Base-by-base conservation (phyloP, 2,888 invertebrate genomes). In the Tenodera sinensis region DNA sequence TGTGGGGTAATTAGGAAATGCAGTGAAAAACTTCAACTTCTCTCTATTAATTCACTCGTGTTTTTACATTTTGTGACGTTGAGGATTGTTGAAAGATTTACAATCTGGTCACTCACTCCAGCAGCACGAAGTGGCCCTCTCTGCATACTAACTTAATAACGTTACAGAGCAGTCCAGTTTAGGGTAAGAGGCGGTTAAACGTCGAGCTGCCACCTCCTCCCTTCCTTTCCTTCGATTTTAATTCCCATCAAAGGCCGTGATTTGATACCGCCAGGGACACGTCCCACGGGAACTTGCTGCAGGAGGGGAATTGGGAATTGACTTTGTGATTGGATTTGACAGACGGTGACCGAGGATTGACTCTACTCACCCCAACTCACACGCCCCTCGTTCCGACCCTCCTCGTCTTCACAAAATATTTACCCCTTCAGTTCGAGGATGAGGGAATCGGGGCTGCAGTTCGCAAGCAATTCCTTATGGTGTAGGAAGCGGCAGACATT, bases 321-420 rank as follows among this genome's bases (percentile, higher is more conserved):
- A 90, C 90, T 90, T 90, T 88, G 90, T 90, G 90, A 90, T 90
- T 90, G 90, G 90, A 90, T 90, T 90, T 90, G 90, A 90, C 90
- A 90, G 90, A 90, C 90, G 90, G 90, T 90, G 90, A 85, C 90
- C 90, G 90, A 90, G 90, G 88, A 89, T 90, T 90, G 90, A 90
- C 90, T 90, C 89, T 84, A 87, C 88, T 81, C 81, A 82, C 88
- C 54, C 54, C 54, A 71, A 25, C 54, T 71, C 54, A 71, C 54
- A 71, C 54, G 54, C 54, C 54, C 54, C 20, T 71, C 54, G 54
- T 25, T 71, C 54, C 54, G 3, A 71, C 54, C 54, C 54, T 71
- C 54, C 54, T 71, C 54, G 54, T 71, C 54, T 71, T 71, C 54
- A 71, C 54, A 87, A 87, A 87, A 87, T 87, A 87, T 87, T 87